phyloP scores from a whole-genome alignment of 2,113 vertebrate genomes.

The Cyanoderma ruficeps region DNA sequence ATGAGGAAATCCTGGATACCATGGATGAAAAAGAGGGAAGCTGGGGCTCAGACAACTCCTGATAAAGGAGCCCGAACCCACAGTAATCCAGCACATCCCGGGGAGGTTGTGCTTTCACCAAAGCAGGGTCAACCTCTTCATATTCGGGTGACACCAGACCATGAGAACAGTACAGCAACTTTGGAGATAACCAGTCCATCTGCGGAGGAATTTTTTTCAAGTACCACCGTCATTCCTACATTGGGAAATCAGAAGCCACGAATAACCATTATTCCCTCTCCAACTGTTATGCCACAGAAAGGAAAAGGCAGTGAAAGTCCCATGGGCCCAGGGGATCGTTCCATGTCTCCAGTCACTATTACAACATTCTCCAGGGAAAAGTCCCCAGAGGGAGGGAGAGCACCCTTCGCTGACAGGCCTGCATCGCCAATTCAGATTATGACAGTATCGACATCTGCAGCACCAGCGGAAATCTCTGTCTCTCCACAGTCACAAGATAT shows the following conservation, averaged over 20 bases:
- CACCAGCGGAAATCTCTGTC: conserved; percentile 71
- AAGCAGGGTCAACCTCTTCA: conserved; percentile 89
- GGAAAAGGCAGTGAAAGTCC: conserved; percentile 64
- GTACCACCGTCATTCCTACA: conserved; percentile 92
- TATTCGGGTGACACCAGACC: conserved; percentile 92
- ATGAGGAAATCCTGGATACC: conserved; percentile 87
- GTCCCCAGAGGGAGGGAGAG: conserved; percentile 74
- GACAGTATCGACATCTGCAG: conserved; percentile 85
- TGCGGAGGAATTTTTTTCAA: conserved; percentile 92
- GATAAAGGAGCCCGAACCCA: conserved; percentile 78
- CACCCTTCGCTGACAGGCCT: conserved; percentile 71
- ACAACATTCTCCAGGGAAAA: conserved; percentile 89
- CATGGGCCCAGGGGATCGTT: conserved; percentile 72
- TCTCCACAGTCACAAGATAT: conserved; percentile 79
- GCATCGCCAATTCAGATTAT: conserved; percentile 89
- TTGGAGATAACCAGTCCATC: conserved; percentile 93
- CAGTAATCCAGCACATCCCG: conserved; percentile 47
- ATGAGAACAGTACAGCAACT: conserved; percentile 88
- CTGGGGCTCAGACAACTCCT: conserved; percentile 47
- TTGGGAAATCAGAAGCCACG: conserved; percentile 89
- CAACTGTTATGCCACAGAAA: conserved; percentile 76
- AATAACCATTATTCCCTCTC: conserved; percentile 93
- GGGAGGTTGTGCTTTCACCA: conserved; percentile 82
- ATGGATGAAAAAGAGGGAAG: conserved; percentile 90
- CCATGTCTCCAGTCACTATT: conserved; percentile 91